Percentiles rank a stretch among this genome's conserved stretches.
These are phyloP conservation scores for Monochamus alternatus DNA, from an alignment of 2,888 invertebrate genomes.

Conservation along the genomic window DNA sequence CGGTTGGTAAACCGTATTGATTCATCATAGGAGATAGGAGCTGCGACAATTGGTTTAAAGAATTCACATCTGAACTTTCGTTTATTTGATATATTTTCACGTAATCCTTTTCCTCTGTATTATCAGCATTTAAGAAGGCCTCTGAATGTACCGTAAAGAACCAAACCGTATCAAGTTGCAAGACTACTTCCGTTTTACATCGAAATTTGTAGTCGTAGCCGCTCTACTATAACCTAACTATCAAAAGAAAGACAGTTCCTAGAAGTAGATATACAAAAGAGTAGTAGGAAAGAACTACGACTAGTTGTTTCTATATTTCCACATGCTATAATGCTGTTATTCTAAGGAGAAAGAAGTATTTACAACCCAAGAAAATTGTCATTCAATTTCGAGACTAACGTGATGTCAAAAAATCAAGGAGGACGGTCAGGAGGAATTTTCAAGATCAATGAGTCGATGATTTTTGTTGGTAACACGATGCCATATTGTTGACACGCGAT, in stretches of 20 bases:
- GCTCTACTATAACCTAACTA: slow-evolving; percentile 11
- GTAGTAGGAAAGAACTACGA: slow-evolving; percentile 32
- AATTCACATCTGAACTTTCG: too few species aligned
- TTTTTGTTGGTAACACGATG: too few species aligned
- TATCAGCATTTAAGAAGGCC: too few species aligned
- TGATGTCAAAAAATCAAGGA: slow-evolving; percentile 21
- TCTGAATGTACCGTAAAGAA: too few species aligned
- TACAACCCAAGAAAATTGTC: slow-evolving; percentile 34
- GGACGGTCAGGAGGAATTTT: slow-evolving; percentile 50
- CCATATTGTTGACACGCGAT: too few species aligned
- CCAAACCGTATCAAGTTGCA: neutral
- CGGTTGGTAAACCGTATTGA: too few species aligned
- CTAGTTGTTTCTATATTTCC: slow-evolving; percentile 41
- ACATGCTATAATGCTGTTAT: slow-evolving; percentile 40
- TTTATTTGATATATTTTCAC: too few species aligned
- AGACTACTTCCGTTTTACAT: neutral
- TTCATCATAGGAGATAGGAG: too few species aligned
- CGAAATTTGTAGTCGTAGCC: neutral
- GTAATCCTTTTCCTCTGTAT: too few species aligned
- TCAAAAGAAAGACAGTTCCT: slow-evolving; percentile 12
- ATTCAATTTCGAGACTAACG: slow-evolving; percentile 29
- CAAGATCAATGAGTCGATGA: slow-evolving; percentile 12
- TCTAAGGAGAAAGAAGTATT: slow-evolving; percentile 34
- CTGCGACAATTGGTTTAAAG: too few species aligned
- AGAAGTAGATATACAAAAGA: slow-evolving; percentile 8